These are phyloP conservation scores for Antigone vipio DNA, from an alignment of 2,113 vertebrate genomes.

Conservation along the genomic window DNA sequence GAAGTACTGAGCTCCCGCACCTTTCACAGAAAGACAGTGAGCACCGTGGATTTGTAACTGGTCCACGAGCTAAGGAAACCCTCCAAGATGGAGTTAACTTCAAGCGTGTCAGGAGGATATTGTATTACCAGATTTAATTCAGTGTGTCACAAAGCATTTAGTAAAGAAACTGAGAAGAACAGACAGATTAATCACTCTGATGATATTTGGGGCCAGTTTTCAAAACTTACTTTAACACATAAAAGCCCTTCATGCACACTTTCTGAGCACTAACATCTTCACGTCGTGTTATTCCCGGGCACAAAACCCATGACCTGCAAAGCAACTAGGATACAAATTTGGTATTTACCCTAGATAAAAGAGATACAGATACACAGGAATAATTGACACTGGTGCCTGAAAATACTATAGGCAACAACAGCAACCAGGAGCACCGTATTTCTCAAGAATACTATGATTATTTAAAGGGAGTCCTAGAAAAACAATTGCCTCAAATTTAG, in stretches of 20 bases:
- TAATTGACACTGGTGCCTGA: background rate
- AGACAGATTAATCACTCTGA: background rate
- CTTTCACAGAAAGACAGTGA: background rate
- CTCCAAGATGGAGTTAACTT: background rate
- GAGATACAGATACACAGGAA: background rate
- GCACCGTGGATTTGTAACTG: background rate
- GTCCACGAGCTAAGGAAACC: background rate
- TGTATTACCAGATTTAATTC: conserved; percentile 7
- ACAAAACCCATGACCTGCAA: background rate
- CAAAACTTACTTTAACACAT: background rate
- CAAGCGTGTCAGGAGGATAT: background rate
- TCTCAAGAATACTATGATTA: background rate
- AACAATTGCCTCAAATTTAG: background rate
- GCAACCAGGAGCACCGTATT: background rate
- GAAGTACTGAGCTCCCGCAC: background rate
- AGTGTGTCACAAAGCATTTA: background rate
- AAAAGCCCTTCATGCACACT: background rate
- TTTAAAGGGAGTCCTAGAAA: background rate
- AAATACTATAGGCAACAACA: background rate
- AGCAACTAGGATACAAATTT: background rate
- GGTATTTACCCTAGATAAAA: background rate
- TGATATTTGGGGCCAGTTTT: background rate
- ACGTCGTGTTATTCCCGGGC: background rate
- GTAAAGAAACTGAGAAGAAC: conserved; percentile 13
- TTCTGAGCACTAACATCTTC: background rate